Evolutionary conservation across 2,888 invertebrate species (phyloP).

Genomic region (Eristalis intricaria): DNA sequence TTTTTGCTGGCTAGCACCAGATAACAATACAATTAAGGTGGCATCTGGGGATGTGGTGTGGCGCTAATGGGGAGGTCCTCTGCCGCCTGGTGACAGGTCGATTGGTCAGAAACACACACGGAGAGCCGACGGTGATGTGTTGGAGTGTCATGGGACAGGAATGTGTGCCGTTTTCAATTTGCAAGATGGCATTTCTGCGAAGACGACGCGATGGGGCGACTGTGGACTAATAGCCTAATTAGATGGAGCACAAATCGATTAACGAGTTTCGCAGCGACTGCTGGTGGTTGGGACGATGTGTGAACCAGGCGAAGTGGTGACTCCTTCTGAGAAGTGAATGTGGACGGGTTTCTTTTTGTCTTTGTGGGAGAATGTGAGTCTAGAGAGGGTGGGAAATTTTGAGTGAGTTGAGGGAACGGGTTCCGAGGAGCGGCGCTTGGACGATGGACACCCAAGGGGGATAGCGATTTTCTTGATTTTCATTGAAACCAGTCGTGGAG

Average conservation of each 20-base stretch:
- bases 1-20: slow-evolving; percentile 66
- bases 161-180: slow-evolving; percentile 49
- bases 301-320: background rate
- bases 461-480: too few species aligned
- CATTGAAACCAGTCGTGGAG: too few species aligned
- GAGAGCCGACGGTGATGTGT: background rate
- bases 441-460: too few species aligned
- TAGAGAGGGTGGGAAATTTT: background rate
- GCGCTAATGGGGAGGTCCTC: slow-evolving; percentile 66
- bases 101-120: background rate
- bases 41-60: slow-evolving; percentile 45
- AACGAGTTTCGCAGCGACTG: slow-evolving; percentile 30
- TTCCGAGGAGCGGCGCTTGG: too few species aligned
- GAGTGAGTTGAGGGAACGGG: background rate
- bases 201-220: slow-evolving; percentile 47
- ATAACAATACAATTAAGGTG: slow-evolving; percentile 61
- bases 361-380: too few species aligned
- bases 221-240: slow-evolving; percentile 70
- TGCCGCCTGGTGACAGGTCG: background rate
- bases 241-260: slow-evolving; percentile 69
- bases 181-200: slow-evolving; percentile 52
- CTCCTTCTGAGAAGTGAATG: slow-evolving; percentile 19
- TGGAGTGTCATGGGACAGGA: slow-evolving; percentile 55
- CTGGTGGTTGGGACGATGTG: background rate
- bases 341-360: background rate